These are phyloP conservation scores for Conistra vaccinii DNA, from an alignment of 2,888 invertebrate genomes.

Conservation along the genomic window DNA sequence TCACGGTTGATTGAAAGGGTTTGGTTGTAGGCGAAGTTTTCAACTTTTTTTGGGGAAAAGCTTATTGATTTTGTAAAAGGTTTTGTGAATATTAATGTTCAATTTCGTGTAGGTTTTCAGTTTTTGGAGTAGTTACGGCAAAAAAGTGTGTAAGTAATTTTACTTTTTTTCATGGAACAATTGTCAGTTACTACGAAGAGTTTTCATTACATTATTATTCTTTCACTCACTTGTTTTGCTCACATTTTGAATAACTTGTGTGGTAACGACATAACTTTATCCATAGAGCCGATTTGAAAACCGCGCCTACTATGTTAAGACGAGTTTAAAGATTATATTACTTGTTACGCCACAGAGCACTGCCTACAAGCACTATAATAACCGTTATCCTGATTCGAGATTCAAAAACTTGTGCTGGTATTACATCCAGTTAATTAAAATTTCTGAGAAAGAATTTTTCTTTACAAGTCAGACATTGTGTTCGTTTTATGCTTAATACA, in stretches of 20 bases:
- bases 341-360: conserved; percentile 37
- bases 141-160: neutral
- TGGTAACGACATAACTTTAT: conserved; percentile 49
- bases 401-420: conserved; percentile 49
- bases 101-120: conserved; percentile 6
- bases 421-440: conserved; percentile 45
- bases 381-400: conserved; percentile 44
- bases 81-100: conserved; percentile 40
- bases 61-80: conserved; percentile 36
- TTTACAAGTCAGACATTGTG: conserved; percentile 3
- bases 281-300: conserved; percentile 47
- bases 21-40: conserved; percentile 29
- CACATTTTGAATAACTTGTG: conserved; percentile 31
- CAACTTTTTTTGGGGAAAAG: conserved; percentile 24
- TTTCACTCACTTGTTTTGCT: conserved; percentile 22
- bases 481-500: conserved; percentile 11
- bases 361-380: conserved; percentile 36
- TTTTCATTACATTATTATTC: conserved; percentile 8
- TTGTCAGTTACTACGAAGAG: neutral
- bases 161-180: neutral
- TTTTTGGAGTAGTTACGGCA: neutral
- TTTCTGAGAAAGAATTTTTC: conserved; percentile 29
- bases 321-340: conserved; percentile 58
- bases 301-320: conserved; percentile 42
- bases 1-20: conserved; percentile 57